Base-by-base conservation (phyloP, 2,888 invertebrate genomes). In the Pristionchus exspectatus region DNA sequence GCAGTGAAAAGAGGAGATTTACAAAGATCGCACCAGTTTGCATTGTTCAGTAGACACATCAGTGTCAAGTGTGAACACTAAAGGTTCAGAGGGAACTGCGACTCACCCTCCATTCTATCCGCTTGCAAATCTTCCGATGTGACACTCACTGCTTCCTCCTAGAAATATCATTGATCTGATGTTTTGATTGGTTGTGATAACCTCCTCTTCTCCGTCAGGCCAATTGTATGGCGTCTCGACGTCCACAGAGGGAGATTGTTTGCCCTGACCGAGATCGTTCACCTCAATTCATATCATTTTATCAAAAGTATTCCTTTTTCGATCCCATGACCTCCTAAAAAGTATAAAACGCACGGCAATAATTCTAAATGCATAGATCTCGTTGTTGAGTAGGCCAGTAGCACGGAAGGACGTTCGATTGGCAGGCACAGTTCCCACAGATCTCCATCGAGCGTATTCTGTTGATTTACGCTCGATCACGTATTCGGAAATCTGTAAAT, bases 351-450 rank as follows among this genome's bases (percentile, higher is more conserved):
- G 91, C 4, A 92, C 91, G 18, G 93, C 92, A 18, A 88, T 89
- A 59, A 93, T 91, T 14, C 93, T 91, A 91, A 93, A 93, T 16
- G 91, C 91, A 72, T 93, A 93, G 50, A 92, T 90, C n/a, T 92
- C 92, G 44, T 90, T 90, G 21, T 91, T 90, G 91, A 93, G 92
- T 5, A 92, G 90, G 59, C 92, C 92, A 21, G 88, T 90, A 0
- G 91, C 91, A n/a, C 33, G 83, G 54, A 90, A 90, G 9, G 18
- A n/a, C 0, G 89, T 87, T 2, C 24, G 30, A 7, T 33, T 30
- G 7, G 56, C 72, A 16, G 87, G 72, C 12, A 91, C 90, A 24
- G 92, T 91, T 44, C 90, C 90, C 21, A 92, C 91, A 50, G 90
- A 89, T n/a, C 93, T 88, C 92, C 93, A 92, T 2, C 90, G 56